Conservation (phyloP, 2,888 invertebrate species). For the Nymphalis urticae region DNA sequence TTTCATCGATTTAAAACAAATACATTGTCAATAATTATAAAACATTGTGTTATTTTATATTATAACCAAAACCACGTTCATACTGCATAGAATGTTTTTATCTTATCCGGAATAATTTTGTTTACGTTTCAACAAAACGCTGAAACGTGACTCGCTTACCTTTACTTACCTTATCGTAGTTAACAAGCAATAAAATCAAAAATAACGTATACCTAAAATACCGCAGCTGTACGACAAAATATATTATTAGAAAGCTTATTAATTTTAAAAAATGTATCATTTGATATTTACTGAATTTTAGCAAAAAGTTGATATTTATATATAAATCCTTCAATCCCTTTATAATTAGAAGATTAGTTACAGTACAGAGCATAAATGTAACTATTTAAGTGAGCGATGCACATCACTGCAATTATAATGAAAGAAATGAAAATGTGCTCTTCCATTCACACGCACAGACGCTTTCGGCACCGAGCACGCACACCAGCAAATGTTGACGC, state of each 20-base stretch:
- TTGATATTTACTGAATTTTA: conserved; percentile 16
- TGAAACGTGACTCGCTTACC: conserved; percentile 76
- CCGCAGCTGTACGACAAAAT: conserved; percentile 16
- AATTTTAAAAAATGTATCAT: conserved; percentile 1
- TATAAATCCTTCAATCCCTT: conserved; percentile 47
- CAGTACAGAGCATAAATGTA: conserved; percentile 59
- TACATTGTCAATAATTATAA: not conserved
- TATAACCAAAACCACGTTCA: conserved; percentile 33
- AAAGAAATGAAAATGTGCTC: conserved; percentile 77
- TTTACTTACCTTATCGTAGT: conserved; percentile 71
- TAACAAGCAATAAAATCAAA: conserved; percentile 74
- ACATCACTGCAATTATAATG: conserved; percentile 80
- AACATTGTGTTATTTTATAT: conserved; percentile 13
- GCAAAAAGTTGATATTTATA: conserved; percentile 27
- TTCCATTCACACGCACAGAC: conserved; percentile 80
- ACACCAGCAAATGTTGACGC: conserved; percentile 54
- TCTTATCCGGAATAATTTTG: conserved; percentile 80
- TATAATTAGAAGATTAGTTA: conserved; percentile 60
- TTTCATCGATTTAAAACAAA: not conserved
- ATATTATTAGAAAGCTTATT: conserved; percentile 3
- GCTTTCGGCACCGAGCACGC: conserved; percentile 73
- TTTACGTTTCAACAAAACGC: conserved; percentile 78
- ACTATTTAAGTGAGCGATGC: conserved; percentile 60
- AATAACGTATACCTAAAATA: conserved; percentile 57
- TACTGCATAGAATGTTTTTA: conserved; percentile 60